Evolutionary conservation across 2,888 invertebrate genomes (phyloP).

Genomic region (Byasa hedistus): DNA sequence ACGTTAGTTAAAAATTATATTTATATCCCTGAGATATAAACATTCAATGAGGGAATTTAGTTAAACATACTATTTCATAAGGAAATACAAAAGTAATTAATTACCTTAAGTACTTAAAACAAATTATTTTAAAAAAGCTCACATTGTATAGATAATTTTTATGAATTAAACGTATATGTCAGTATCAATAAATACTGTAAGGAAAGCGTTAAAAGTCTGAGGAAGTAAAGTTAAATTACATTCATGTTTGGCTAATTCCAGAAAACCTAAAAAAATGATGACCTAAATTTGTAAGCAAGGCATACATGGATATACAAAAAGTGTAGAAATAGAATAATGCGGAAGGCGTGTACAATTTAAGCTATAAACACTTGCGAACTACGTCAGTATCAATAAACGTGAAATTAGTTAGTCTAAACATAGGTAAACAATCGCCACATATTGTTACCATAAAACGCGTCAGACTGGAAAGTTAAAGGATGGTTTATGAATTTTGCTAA

Average conservation of each 20-base stretch:
- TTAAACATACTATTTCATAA: neutral
- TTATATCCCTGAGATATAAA: neutral
- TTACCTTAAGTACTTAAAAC: no score
- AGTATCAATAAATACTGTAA: no score
- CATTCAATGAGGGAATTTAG: neutral
- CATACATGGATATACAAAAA: neutral
- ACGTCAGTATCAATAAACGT: conserved; percentile 20
- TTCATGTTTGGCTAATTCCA: no score
- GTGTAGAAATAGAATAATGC: neutral
- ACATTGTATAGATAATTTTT: no score
- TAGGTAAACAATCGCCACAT: conserved; percentile 21
- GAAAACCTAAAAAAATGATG: no score
- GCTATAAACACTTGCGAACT: conserved; percentile 23
- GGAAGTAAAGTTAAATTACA: no score
- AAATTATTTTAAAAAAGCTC: no score
- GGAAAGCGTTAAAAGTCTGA: no score
- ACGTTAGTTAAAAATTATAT: no score
- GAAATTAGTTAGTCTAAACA: conserved; percentile 27
- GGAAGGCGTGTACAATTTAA: neutral
- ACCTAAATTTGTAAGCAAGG: no score
- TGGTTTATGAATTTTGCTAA: neutral
- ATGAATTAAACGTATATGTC: no score
- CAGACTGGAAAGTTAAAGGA: conserved; percentile 15
- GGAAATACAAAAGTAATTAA: no score
- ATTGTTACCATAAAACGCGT: conserved; percentile 21